Percentiles rank a stretch among this genome's conserved stretches.
Evolutionary conservation across 2,888 invertebrate species (phyloP).

Genomic region (Leptopterna dolabrata): DNA sequence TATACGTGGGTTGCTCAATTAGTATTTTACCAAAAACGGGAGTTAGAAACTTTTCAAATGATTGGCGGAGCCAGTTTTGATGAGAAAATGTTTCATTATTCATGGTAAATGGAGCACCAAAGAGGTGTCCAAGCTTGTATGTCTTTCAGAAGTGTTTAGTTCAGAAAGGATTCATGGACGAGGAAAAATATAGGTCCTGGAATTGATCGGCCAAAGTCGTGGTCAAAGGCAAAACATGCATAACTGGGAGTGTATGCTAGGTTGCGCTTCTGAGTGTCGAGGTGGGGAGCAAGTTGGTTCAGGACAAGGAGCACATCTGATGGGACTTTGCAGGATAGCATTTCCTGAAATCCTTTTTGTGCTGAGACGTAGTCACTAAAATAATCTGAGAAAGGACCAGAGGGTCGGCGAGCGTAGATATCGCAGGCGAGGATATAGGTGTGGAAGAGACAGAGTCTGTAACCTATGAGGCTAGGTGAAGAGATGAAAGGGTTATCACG

Average conservation of each 20-base stretch:
- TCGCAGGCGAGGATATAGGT: too few relatives aligned
- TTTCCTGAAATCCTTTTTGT: too few relatives aligned
- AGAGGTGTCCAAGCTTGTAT: background rate
- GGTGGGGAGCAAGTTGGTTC: too few relatives aligned
- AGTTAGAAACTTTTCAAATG: background rate
- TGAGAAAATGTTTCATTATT: background rate
- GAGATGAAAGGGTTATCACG: too few relatives aligned
- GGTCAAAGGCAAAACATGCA: background rate
- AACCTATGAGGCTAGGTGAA: too few relatives aligned
- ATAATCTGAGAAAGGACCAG: too few relatives aligned
- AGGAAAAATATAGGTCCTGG: background rate
- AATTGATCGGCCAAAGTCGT: background rate
- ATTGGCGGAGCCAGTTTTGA: background rate
- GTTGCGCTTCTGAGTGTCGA: background rate
- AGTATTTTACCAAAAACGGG: background rate
- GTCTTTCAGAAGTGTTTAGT: background rate
- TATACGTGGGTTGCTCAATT: background rate
- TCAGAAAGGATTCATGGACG: background rate
- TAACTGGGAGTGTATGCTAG: too few relatives aligned
- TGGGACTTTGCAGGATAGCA: too few relatives aligned
- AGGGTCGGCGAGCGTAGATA: too few relatives aligned
- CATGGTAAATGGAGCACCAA: background rate
- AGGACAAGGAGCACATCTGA: too few relatives aligned
- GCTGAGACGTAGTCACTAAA: too few relatives aligned
- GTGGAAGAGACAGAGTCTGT: too few relatives aligned